Base-by-base conservation (phyloP, 2,797 vertebrate species). In the Pseudochaenichthys georgianus region DNA sequence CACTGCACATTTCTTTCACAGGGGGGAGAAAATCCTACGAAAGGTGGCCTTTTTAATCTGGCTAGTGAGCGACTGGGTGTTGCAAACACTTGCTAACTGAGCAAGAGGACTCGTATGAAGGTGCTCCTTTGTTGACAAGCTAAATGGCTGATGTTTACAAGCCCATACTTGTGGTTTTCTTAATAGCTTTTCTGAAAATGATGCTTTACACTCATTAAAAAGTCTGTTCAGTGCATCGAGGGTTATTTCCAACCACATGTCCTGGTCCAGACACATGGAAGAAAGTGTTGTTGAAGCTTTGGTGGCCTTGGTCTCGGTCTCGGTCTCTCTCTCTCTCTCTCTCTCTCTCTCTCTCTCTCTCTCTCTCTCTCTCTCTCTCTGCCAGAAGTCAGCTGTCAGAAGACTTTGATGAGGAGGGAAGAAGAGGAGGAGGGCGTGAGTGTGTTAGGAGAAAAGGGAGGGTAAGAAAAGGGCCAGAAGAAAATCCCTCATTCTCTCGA, bases 311-410 rank as follows among this genome's bases (percentile, higher is more conserved):
- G 21, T 21, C 84, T 67, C 85, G n/a, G n/a, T n/a, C n/a, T 23
- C 23, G 23, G 0, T 28, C 3, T 23, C 23, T 28, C 23, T 28
- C 23, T 28, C 23, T 28, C 23, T 28, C 23, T 28, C 23, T 28
- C 23, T 3, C 23, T 3, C 3, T 3, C 3, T n/a, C 3, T 3
- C 3, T 23, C 23, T 23, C 23, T 23, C 23, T 23, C 23, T 23
- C 23, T 2, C 3, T 3, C 3, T 28, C 23, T 28, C 23, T 28
- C 3, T 28, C 23, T 3, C 23, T 70, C 74, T 78, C 79, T 84
- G 21, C 23, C 23, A 23, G 90, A 89, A 93, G 91, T 94, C 92
- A 92, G 88, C 94, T 92, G 90, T 95, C 93, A 91, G 45, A 83
- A 91, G 89, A 81, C 90, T 92, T 92, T 93, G 92, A 92, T 91